Conservation (phyloP, 1,140 invertebrate species). For the Drosophila serrata region DNA sequence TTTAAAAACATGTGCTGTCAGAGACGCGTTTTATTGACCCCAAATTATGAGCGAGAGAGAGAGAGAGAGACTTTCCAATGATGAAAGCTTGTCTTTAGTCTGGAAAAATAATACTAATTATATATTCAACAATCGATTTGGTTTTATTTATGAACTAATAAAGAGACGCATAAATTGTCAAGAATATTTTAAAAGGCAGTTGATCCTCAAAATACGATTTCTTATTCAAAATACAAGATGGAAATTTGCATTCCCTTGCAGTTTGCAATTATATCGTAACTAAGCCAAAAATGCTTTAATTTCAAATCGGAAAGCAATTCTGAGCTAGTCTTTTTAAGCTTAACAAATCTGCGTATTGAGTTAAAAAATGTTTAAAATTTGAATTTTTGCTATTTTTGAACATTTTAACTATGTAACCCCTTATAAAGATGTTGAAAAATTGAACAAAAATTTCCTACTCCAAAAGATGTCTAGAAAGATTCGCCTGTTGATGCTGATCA, state of each 20-base stretch:
- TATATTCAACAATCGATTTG: neutral
- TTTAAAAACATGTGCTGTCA: constrained; percentile 67
- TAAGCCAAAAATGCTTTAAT: no score
- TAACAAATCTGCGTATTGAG: no score
- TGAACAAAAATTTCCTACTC: no score
- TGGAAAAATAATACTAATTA: neutral
- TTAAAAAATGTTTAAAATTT: no score
- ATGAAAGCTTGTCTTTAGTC: constrained; percentile 39
- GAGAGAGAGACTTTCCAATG: constrained; percentile 72
- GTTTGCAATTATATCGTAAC: no score
- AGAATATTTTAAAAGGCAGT: neutral
- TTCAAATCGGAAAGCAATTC: no score
- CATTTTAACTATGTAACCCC: no score
- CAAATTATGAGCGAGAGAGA: constrained; percentile 19
- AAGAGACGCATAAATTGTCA: neutral
- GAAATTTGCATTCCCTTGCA: neutral
- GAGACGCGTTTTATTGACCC: constrained; percentile 73
- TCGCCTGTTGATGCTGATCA: no score
- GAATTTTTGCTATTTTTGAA: no score
- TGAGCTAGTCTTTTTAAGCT: no score
- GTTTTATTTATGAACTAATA: neutral
- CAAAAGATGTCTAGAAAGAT: no score
- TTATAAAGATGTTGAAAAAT: no score
- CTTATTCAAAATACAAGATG: neutral
- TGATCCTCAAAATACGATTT: neutral